phyloP scores from a whole-genome alignment of 2,797 vertebrate genomes.

The Tokudaia muenninki region DNA sequence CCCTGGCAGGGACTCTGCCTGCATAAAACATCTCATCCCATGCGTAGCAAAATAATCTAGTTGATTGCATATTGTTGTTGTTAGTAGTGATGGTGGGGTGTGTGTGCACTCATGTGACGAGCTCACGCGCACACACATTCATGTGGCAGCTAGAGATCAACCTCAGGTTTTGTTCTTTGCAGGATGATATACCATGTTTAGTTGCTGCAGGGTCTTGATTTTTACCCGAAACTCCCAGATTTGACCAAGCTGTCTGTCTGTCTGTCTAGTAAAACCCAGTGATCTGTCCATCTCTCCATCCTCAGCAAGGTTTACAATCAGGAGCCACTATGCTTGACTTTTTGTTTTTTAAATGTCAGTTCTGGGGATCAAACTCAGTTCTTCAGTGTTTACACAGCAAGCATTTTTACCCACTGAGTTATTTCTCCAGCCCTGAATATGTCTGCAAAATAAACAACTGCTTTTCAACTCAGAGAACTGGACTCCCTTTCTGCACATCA shows the following conservation, averaged over 20 bases:
- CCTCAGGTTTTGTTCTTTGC: neutral
- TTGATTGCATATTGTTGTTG: neutral
- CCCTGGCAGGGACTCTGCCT: neutral
- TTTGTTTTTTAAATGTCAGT: neutral
- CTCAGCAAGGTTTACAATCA: neutral
- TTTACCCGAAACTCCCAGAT: neutral
- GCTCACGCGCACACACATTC: neutral
- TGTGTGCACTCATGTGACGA: too few species aligned
- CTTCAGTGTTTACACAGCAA: neutral
- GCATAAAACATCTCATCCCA: neutral
- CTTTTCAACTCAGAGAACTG: neutral
- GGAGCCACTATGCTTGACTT: neutral
- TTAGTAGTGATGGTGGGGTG: neutral
- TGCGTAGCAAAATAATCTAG: neutral
- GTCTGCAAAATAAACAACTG: neutral
- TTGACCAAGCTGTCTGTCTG: neutral
- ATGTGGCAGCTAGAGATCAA: neutral
- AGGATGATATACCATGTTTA: too few species aligned
- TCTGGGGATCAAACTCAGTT: neutral
- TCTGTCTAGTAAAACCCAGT: neutral
- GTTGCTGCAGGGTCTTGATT: neutral
- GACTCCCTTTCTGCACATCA: too few species aligned
- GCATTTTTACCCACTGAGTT: neutral
- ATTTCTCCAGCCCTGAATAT: accelerated
- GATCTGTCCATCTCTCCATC: neutral